Conservation (phyloP, 2,888 invertebrate species). For the Nipponacmea schrenckii region DNA sequence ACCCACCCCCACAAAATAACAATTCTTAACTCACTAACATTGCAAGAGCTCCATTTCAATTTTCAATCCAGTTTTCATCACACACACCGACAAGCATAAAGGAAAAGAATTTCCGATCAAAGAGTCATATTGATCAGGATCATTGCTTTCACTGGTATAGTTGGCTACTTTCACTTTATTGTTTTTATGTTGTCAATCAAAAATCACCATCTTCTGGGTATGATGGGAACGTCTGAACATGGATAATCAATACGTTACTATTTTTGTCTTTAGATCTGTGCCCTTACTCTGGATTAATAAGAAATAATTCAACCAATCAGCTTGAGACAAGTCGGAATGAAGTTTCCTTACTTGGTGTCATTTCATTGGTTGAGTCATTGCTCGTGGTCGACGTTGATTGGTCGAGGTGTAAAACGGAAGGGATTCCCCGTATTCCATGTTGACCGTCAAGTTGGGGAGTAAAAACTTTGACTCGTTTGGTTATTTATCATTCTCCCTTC, state of each 20-base stretch:
- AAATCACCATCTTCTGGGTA: too few species aligned
- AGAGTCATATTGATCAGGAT: too few species aligned
- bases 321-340: conserved; percentile 50
- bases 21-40: too few species aligned
- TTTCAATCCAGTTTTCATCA: too few species aligned
- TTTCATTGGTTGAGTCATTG: conserved; percentile 48
- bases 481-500: conserved; percentile 18
- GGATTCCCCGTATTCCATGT: conserved; percentile 44
- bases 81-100: too few species aligned
- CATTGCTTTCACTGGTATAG: too few species aligned
- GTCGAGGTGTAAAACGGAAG: conserved; percentile 34
- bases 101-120: too few species aligned
- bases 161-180: background rate
- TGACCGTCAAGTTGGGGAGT: conserved; percentile 2
- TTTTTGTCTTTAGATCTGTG: too few species aligned
- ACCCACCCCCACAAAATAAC: too few species aligned
- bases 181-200: conserved; percentile 4
- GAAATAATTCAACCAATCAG: conserved; percentile 45
- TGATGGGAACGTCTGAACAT: too few species aligned
- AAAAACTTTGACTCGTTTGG: conserved; percentile 16
- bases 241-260: too few species aligned
- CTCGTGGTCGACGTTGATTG: conserved; percentile 56
- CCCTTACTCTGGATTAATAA: background rate
- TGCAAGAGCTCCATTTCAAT: too few species aligned
- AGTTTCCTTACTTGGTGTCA: conserved; percentile 51